Evolutionary conservation across 2,888 invertebrate genomes (phyloP).

Genomic region (Malthinus flaveolus): DNA sequence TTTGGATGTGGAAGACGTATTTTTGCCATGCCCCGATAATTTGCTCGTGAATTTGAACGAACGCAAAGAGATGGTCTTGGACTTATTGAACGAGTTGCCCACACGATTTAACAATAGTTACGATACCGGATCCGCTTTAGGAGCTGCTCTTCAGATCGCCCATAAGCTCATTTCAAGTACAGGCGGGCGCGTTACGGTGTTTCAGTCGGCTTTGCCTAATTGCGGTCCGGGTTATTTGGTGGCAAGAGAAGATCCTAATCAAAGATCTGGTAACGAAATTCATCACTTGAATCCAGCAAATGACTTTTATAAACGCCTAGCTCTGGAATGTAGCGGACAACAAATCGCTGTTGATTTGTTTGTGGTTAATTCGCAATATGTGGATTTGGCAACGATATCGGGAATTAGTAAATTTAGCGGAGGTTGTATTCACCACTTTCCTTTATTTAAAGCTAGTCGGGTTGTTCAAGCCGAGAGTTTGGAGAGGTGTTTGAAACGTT

Average conservation of each 20-base stretch:
- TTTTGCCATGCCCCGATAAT: constrained; percentile 92
- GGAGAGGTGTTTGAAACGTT: constrained; percentile 77
- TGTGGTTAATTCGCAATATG: constrained; percentile 88
- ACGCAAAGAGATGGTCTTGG: constrained; percentile 73
- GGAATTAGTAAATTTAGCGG: constrained; percentile 95
- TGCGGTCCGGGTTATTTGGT: constrained; percentile 87
- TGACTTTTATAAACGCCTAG: constrained; percentile 96
- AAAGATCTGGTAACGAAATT: constrained; percentile 75
- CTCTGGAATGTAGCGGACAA: constrained; percentile 94
- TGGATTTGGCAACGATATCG: constrained; percentile 90
- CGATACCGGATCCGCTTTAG: constrained; percentile 83
- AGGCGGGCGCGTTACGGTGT: constrained; percentile 93
- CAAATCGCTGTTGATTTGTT: constrained; percentile 97
- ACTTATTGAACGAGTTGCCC: constrained; percentile 79
- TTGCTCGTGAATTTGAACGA: constrained; percentile 90
- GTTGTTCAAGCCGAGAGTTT: constrained; percentile 74
- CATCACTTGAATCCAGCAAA: constrained; percentile 91
- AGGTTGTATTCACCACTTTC: constrained; percentile 90
- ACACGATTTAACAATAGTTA: constrained; percentile 63
- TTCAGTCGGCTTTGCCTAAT: constrained; percentile 88
- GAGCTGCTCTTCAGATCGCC: constrained; percentile 90
- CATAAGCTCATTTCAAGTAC: constrained; percentile 89
- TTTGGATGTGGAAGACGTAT: constrained; percentile 92
- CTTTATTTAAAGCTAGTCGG: constrained; percentile 77
- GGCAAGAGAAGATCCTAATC: constrained; percentile 85